These are phyloP conservation scores for Bombus polaris DNA, from an alignment of 1,140 invertebrate species.

Conservation along the genomic window DNA sequence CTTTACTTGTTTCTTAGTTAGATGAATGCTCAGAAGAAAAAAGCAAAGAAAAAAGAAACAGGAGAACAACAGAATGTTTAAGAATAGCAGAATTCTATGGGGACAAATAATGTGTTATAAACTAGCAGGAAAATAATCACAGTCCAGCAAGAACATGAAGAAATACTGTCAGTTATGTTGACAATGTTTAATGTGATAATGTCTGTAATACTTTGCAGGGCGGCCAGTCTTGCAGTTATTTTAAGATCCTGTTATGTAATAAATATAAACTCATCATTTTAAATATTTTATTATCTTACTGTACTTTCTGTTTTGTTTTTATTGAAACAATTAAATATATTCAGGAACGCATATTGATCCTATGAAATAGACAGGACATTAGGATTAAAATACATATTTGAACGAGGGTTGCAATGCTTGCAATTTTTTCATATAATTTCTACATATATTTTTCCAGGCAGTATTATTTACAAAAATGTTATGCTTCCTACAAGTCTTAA, in stretches of 20 bases:
- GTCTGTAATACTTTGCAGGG: conserved; percentile 32
- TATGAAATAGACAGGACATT: conserved; percentile 10
- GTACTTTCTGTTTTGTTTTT: conserved; percentile 1
- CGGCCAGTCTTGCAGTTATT: conserved; percentile 33
- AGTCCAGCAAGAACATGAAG: not conserved
- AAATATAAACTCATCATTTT: conserved; percentile 49
- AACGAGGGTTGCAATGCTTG: conserved; percentile 48
- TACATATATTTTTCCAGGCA: conserved; percentile 78
- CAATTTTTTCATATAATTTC: conserved; percentile 70
- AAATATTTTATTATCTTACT: conserved; percentile 29
- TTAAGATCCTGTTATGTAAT: conserved; percentile 53
- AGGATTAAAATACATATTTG: conserved; percentile 38
- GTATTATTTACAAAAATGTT: conserved; percentile 81
- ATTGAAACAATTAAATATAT: conserved; percentile 18
- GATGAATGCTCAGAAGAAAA: not conserved
- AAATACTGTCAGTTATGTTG: not conserved
- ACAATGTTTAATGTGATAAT: conserved; percentile 32
- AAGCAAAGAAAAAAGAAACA: not conserved
- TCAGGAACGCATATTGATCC: not conserved
- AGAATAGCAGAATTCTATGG: not conserved
- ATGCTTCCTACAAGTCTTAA: conserved; percentile 77
- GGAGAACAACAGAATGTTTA: not conserved
- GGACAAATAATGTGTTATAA: not conserved
- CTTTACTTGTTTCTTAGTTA: not conserved
- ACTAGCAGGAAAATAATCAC: not conserved